These are phyloP conservation scores for Pterostichus madidus DNA, from an alignment of 2,888 invertebrate species.

Conservation along the genomic window DNA sequence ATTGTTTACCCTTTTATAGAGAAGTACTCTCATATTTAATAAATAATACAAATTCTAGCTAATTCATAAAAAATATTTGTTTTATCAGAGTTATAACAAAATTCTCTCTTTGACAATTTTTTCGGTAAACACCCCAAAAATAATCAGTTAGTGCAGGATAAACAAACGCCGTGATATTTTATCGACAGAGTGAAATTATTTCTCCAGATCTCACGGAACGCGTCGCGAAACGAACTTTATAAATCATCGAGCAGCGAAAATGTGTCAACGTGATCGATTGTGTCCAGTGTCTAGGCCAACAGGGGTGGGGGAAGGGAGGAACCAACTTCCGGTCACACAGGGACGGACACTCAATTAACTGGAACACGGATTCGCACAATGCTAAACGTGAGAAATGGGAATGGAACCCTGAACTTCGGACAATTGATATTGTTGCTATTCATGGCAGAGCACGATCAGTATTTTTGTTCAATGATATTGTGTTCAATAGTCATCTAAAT, in stretches of 20 bases:
- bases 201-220: conserved; percentile 4
- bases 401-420: neutral
- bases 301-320: neutral
- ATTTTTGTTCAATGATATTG: too few species aligned
- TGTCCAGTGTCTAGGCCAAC: conserved; percentile 8
- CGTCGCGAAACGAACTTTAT: conserved; percentile 24
- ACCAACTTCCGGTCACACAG: conserved; percentile 43
- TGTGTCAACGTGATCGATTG: conserved; percentile 52
- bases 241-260: conserved; percentile 43
- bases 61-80: too few species aligned
- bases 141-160: neutral
- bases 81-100: too few species aligned
- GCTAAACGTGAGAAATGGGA: conserved; percentile 13
- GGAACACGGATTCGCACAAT: conserved; percentile 20
- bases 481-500: neutral
- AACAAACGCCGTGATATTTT: neutral
- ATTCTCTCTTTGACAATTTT: neutral
- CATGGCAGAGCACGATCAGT: too few species aligned
- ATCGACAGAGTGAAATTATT: neutral
- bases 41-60: too few species aligned
- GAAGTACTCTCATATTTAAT: too few species aligned
- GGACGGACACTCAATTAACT: conserved; percentile 44
- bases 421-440: conserved; percentile 4
- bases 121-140: neutral
- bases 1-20: too few species aligned